Conservation (phyloP, 1,140 invertebrate species). For the Bombyx mori region DNA sequence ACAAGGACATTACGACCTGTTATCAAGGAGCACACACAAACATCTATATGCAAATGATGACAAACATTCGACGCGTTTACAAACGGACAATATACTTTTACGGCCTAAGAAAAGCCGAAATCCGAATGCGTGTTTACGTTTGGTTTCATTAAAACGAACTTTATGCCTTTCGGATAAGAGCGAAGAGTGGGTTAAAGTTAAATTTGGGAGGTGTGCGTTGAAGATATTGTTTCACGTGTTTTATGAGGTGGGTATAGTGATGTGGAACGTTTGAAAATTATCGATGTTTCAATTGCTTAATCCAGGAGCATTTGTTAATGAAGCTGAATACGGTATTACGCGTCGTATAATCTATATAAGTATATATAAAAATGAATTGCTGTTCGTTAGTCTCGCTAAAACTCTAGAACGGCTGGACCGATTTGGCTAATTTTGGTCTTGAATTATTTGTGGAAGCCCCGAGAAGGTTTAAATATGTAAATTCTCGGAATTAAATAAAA, state of each 20-base stretch:
- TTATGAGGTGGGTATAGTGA: constrained; percentile 52
- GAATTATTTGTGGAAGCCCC: too few species aligned
- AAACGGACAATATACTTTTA: constrained; percentile 69
- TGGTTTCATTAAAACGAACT: constrained; percentile 10
- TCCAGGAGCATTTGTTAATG: too few species aligned
- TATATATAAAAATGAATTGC: too few species aligned
- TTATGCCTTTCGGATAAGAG: constrained; percentile 19
- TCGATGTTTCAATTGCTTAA: too few species aligned
- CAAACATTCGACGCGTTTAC: constrained; percentile 63
- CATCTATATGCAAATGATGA: constrained; percentile 67
- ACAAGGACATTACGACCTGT: too few species aligned
- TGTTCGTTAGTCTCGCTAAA: too few species aligned
- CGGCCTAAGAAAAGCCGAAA: constrained; percentile 58
- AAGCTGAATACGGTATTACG: too few species aligned
- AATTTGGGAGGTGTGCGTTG: constrained; percentile 27
- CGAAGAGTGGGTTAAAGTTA: constrained; percentile 2
- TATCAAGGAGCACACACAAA: constrained; percentile 23
- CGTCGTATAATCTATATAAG: too few species aligned
- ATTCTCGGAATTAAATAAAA: too few species aligned
- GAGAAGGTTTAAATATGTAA: too few species aligned
- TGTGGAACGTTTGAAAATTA: background rate
- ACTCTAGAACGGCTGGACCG: too few species aligned
- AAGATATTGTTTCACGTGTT: constrained; percentile 69
- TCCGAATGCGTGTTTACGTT: constrained; percentile 17
- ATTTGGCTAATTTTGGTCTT: too few species aligned